Evolutionary conservation across 2,888 invertebrate species (phyloP).

Genomic region (Margaritifera margaritifera): DNA sequence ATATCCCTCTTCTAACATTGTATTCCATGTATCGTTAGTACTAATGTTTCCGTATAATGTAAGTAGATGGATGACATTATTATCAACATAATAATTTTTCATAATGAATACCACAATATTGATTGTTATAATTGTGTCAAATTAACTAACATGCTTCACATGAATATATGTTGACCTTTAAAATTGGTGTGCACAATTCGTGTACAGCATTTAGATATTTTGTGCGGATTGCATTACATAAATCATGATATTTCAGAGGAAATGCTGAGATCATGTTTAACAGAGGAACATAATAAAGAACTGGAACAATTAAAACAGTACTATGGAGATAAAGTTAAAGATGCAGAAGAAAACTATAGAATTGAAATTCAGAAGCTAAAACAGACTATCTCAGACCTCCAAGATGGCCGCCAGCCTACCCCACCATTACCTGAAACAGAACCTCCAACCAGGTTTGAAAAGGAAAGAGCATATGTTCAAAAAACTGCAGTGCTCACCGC

Average conservation of each 20-base stretch:
- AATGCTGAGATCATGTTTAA: slow-evolving; percentile 21
- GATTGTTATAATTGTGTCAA: too few species aligned
- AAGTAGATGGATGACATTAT: too few species aligned
- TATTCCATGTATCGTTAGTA: too few species aligned
- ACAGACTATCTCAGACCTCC: slow-evolving; percentile 29
- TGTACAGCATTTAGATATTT: too few species aligned
- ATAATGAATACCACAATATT: too few species aligned
- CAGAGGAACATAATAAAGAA: slow-evolving; percentile 42
- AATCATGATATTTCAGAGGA: slow-evolving; percentile 27
- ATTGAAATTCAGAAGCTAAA: slow-evolving; percentile 39
- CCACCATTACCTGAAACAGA: slow-evolving; percentile 11
- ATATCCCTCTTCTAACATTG: too few species aligned
- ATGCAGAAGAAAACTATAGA: slow-evolving; percentile 43
- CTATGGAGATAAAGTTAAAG: slow-evolving; percentile 47
- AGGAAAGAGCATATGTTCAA: slow-evolving; percentile 47
- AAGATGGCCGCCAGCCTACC: slow-evolving; percentile 11
- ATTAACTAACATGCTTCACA: too few species aligned
- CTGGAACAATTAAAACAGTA: slow-evolving; percentile 44
- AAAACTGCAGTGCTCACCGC: slow-evolving; percentile 46
- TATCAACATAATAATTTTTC: too few species aligned
- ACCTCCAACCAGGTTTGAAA: slow-evolving; percentile 17
- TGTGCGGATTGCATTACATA: too few species aligned
- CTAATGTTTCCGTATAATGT: too few species aligned
- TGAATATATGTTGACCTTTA: too few species aligned
- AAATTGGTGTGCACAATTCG: too few species aligned